These are phyloP conservation scores for Conopomorpha cramerella DNA, from an alignment of 1,140 invertebrate genomes.

Conservation along the genomic window DNA sequence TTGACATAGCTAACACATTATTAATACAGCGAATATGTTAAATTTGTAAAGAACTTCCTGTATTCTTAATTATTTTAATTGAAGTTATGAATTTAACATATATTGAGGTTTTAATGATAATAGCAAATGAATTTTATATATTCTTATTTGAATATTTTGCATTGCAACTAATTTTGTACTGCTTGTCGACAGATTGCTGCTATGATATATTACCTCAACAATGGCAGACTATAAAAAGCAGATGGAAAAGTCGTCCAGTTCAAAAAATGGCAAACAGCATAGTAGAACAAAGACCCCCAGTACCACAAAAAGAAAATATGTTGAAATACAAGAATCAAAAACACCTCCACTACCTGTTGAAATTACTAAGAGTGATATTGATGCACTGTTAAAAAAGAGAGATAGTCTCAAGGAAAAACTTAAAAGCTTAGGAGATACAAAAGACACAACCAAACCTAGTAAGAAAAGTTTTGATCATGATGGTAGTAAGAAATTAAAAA, in stretches of 20 bases:
- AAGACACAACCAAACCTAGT: background rate
- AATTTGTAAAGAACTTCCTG: too few species aligned
- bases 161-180: too few species aligned
- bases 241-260: too few species aligned
- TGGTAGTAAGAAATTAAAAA: slow-evolving; percentile 12
- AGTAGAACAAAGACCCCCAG: slow-evolving; percentile 12
- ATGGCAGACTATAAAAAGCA: too few species aligned
- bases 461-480: slow-evolving; percentile 4
- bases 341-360: slow-evolving; percentile 39
- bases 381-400: slow-evolving; percentile 36
- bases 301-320: slow-evolving; percentile 10
- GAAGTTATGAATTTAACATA: too few species aligned
- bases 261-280: background rate
- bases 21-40: too few species aligned
- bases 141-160: too few species aligned
- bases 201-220: too few species aligned
- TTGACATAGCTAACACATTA: slow-evolving; percentile 46
- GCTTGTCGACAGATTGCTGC: too few species aligned
- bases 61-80: too few species aligned
- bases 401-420: slow-evolving; percentile 25
- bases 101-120: too few species aligned
- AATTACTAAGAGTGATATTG: slow-evolving; percentile 17
- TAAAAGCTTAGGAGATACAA: slow-evolving; percentile 10
- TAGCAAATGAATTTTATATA: too few species aligned
- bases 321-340: slow-evolving; percentile 18